Conservation (phyloP, 2,113 vertebrate genomes). For the Nanorana parkeri region DNA sequence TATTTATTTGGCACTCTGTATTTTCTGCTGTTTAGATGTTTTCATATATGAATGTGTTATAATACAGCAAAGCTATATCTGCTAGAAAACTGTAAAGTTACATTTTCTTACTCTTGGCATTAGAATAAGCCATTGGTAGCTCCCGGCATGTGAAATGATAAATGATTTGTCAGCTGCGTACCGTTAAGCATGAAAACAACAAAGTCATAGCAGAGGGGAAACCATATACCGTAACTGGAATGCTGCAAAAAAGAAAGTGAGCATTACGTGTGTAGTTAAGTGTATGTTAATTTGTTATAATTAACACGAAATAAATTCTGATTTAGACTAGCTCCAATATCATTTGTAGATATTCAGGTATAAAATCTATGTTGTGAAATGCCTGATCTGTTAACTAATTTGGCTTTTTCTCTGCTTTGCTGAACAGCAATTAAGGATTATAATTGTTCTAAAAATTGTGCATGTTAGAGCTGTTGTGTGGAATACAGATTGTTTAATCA, state of each 20-base stretch:
- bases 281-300: neutral
- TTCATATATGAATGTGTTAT: constrained; percentile 20
- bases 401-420: neutral
- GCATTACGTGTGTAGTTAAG: neutral
- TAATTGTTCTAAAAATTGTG: constrained; percentile 2
- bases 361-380: neutral
- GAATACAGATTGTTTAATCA: neutral
- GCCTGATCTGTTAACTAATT: neutral
- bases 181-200: constrained; percentile 52
- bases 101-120: constrained; percentile 27
- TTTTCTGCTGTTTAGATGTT: neutral
- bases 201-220: constrained; percentile 48
- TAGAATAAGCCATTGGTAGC: constrained; percentile 53
- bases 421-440: neutral
- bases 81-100: constrained; percentile 34
- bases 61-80: constrained; percentile 18
- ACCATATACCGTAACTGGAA: neutral
- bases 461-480: neutral
- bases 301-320: neutral
- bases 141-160: constrained; percentile 43
- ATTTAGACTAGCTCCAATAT: neutral
- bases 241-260: neutral
- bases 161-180: constrained; percentile 51
- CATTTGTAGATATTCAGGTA: neutral
- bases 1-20: neutral